Percentiles rank a stretch among this genome's conserved stretches.
Evolutionary conservation across 2,888 invertebrate species (phyloP).

Genomic region (Perithous albicinctus): DNA sequence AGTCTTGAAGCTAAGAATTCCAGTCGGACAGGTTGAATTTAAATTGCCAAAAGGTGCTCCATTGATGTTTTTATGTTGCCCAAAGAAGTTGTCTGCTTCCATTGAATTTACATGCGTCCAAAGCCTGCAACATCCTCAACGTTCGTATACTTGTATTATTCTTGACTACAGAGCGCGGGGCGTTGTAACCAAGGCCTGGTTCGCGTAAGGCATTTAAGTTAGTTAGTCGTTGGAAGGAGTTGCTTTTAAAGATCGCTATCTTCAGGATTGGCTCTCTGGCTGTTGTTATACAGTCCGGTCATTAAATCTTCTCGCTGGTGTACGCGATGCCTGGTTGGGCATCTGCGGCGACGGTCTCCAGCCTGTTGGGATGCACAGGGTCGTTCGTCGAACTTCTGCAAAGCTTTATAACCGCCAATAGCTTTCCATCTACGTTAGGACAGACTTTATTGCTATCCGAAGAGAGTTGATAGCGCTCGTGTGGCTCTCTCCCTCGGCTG

Average conservation of each 20-base stretch:
- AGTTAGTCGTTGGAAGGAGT: conserved; percentile 70
- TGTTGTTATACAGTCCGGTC: conserved; percentile 75
- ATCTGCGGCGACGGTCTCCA: conserved; percentile 1
- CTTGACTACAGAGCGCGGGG: conserved; percentile 7
- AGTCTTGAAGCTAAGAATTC: background rate
- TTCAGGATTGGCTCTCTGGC: conserved; percentile 72
- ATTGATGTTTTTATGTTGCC: conserved; percentile 12
- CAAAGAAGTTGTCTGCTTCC: background rate
- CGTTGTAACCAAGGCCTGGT: conserved; percentile 36
- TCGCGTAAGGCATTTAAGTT: conserved; percentile 73
- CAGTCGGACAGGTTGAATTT: background rate
- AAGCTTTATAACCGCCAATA: conserved; percentile 19
- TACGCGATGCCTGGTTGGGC: background rate
- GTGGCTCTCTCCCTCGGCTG: conserved; percentile 31
- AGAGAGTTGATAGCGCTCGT: conserved; percentile 17
- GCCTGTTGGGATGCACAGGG: conserved; percentile 29
- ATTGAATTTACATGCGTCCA: background rate
- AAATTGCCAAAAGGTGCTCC: conserved; percentile 9
- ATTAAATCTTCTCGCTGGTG: conserved; percentile 70
- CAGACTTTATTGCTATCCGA: conserved; percentile 39
- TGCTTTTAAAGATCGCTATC: conserved; percentile 76
- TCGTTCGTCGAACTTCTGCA: conserved; percentile 60
- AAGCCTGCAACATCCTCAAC: background rate
- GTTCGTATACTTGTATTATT: conserved; percentile 19
- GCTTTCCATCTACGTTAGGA: conserved; percentile 28